A percentile compares a stretch with the other conserved stretches of the same genome.
Evolutionary conservation across 2,797 vertebrate species (phyloP).

Genomic region (Tinamus major): DNA sequence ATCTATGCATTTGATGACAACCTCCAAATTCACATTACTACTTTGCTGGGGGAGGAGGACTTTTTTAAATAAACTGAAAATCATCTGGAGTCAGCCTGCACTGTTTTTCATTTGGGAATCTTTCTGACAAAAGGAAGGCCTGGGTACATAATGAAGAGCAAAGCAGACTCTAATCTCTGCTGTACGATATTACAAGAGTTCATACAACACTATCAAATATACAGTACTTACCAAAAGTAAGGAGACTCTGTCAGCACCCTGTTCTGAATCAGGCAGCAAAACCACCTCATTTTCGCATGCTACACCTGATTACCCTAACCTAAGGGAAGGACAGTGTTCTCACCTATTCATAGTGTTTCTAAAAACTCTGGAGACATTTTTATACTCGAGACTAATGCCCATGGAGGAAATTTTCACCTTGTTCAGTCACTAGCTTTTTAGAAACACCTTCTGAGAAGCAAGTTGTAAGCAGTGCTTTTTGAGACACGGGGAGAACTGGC

Average conservation of each 20-base stretch:
- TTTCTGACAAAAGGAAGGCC: neutral
- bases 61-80: neutral
- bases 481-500: neutral
- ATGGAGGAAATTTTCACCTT: neutral
- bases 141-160: neutral
- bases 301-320: rapidly evolving
- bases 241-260: neutral
- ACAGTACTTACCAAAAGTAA: neutral
- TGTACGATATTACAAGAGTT: neutral
- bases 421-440: neutral
- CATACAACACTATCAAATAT: neutral
- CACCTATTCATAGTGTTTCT: neutral
- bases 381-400: neutral
- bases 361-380: neutral
- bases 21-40: neutral
- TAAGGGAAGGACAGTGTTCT: neutral
- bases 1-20: neutral
- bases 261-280: neutral
- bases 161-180: neutral
- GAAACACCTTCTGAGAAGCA: neutral
- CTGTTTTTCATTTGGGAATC: neutral
- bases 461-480: neutral
- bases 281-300: neutral
- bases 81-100: neutral
- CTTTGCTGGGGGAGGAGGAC: neutral